Base-by-base conservation (phyloP, 2,797 vertebrate genomes). In the Scleropages formosus region DNA sequence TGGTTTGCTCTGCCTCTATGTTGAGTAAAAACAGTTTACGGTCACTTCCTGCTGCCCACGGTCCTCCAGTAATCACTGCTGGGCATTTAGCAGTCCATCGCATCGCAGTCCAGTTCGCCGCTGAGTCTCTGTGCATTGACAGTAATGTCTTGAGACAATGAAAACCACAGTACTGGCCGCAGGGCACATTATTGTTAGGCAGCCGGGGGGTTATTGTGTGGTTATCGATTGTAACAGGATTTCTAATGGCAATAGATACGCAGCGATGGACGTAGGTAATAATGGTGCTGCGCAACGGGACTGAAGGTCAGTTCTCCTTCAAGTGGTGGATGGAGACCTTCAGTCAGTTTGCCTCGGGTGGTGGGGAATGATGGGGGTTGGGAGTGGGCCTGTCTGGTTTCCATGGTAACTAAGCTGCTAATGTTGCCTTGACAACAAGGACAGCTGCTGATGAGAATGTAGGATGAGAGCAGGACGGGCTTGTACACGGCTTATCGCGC, bases 371-470 rank as follows among this genome's bases (percentile, higher is more conserved):
- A 60, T 39, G 10, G 72, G 72, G 22, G 60, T 11, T 1, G 1
- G 61, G 24, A 1, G 24, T 27, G 56, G 49, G 20, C 56, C 75
- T 51, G 56, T 56, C 69, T 72, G 67, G 65, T 61, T 68, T 27
- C 66, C 53, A 70, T 51, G 65, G 65, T 44, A 71, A 61, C 75
- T 53, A 9, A 64, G 75, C 75, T 15, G 59, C 13, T 39, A 24
- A 22, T 46, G 74, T 75, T 68, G 51, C 74, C 51, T 22, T 67
- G 74, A 63, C 51, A 26, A 46, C 49, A n/a, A 8, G 73, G 51
- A 58, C 20, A 59, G 64, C 49, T 68, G 51, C 64, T 11, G 68
- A 49, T 20, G 72, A 63, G 67, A 76, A 15, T 64, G 22, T 13
- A 51, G 60, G 75, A 16, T 64, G 67, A n/a, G 39, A 44, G 16